Evolutionary conservation across 1,140 invertebrate species (phyloP).

Genomic region (Cylas formicarius): DNA sequence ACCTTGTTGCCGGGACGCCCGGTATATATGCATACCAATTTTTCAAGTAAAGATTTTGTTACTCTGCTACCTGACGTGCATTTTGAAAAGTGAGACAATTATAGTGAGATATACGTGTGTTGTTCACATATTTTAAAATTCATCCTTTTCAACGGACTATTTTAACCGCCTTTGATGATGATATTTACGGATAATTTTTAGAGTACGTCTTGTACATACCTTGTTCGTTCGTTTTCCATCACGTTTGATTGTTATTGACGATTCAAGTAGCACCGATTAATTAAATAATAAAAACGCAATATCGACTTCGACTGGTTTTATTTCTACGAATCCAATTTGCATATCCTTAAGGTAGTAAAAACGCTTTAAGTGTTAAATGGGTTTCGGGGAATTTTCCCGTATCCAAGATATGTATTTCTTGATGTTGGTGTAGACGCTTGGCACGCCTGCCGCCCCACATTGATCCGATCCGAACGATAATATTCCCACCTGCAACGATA

Average conservation of each 20-base stretch:
- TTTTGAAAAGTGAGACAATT: slow-evolving; percentile 17
- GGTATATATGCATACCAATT: too few relatives aligned
- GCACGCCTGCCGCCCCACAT: slow-evolving; percentile 57
- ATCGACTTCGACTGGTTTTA: too few relatives aligned
- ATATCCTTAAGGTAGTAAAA: too few relatives aligned
- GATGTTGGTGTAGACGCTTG: slow-evolving; percentile 63
- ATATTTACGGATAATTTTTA: slow-evolving; percentile 1
- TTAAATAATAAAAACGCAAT: too few relatives aligned
- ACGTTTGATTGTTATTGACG: too few relatives aligned
- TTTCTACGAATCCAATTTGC: too few relatives aligned
- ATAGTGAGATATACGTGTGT: slow-evolving; percentile 23
- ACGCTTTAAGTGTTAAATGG: slow-evolving; percentile 21
- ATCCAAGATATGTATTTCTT: slow-evolving; percentile 62
- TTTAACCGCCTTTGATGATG: neutral
- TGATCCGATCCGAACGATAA: slow-evolving; percentile 65
- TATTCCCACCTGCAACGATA: slow-evolving; percentile 55
- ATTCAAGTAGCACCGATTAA: too few relatives aligned
- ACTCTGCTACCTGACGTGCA: slow-evolving; percentile 19
- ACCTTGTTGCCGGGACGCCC: too few relatives aligned
- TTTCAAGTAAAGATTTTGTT: too few relatives aligned
- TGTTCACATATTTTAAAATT: slow-evolving; percentile 13
- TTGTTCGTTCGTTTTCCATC: neutral
- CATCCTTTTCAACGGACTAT: neutral
- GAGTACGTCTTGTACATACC: neutral
- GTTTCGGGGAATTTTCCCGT: slow-evolving; percentile 55